These are phyloP conservation scores for Diachasmimorpha longicaudata DNA, from an alignment of 1,140 invertebrate genomes.

Conservation along the genomic window DNA sequence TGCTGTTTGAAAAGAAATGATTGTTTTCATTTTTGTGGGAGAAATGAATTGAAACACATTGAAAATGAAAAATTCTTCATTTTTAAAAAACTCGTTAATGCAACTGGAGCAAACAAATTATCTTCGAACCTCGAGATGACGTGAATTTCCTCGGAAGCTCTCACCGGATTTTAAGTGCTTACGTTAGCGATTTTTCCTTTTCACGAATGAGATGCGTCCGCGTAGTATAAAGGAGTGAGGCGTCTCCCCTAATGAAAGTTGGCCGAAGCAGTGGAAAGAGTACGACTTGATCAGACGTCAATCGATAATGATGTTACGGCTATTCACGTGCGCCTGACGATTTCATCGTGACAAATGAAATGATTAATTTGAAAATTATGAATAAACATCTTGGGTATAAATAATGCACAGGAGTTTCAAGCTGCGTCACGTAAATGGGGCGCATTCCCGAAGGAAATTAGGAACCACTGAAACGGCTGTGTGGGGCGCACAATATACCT, in stretches of 20 bases:
- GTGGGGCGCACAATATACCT: slow-evolving; percentile 24
- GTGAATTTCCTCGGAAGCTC: slow-evolving; percentile 26
- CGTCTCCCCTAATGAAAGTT: slow-evolving; percentile 15
- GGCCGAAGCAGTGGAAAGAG: not conserved
- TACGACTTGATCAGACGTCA: slow-evolving; percentile 3
- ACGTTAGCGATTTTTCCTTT: slow-evolving; percentile 31
- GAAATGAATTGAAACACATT: too few species aligned
- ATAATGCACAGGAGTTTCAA: slow-evolving; percentile 35
- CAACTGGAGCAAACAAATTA: slow-evolving; percentile 30
- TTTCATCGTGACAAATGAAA: slow-evolving; percentile 17
- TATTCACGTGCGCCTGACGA: slow-evolving; percentile 7
- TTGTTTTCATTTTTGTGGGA: too few species aligned
- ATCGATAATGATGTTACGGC: not conserved
- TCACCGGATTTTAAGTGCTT: slow-evolving; percentile 33
- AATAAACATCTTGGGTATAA: not conserved
- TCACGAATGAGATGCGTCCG: not conserved
- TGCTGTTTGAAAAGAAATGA: too few species aligned
- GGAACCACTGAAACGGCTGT: slow-evolving; percentile 39
- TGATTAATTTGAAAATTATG: not conserved
- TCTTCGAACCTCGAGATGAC: slow-evolving; percentile 26
- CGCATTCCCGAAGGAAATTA: slow-evolving; percentile 63
- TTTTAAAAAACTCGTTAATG: too few species aligned
- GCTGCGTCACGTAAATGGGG: slow-evolving; percentile 42
- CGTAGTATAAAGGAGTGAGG: slow-evolving; percentile 2
- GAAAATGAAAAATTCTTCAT: too few species aligned